Evolutionary conservation across 2,797 vertebrate species (phyloP), one percentile per base, ranked within the genome.

Genomic region (Falco cherrug): DNA sequence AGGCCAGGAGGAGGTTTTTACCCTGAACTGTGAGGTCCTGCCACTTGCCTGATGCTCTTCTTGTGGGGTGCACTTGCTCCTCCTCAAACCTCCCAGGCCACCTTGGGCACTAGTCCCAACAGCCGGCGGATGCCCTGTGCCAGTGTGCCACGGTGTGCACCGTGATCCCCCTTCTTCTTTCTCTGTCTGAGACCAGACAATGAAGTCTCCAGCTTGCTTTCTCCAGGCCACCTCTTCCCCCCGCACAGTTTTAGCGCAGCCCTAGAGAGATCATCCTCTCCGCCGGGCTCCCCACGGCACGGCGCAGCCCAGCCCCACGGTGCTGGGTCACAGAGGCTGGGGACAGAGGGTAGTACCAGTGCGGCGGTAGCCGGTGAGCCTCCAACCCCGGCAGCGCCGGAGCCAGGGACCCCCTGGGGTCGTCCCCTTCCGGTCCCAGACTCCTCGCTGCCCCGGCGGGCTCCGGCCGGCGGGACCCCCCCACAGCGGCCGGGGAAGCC

Each of bases 221-320:
- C 29, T n/a, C 33, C 10, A 1, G 4, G 20, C 15, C 29, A 1
- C 2, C 29, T 12, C n/a, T 50, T n/a, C 18, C 51, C 29, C 41
- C 17, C 5, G 4, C 7, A 0, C 37, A 8, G 41, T 41, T 47
- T 18, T 5, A 28, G 22, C 24, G 6, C 56, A 51, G 1, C 29
- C 37, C 29, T 8, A 2, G 21, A 4, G 71, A 39, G n/a, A 21
- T 11, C 29, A 5, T 14, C 51, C 8, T 8, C 60, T 9, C 8
- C 21, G 19, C 9, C 0, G 18, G 13, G 11, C 31, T 18, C 12
- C 19, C 29, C 29, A 6, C 13, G 1, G 2, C 5, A 3, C 43
- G 7, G 59, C 16, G 6, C 47, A 60, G 24, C 24, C 11, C 39
- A 39, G 39, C 39, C 39, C 39, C 39, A 39, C 39, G 39, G 39